Percentiles rank a stretch among this genome's conserved stretches.
phyloP scores from a whole-genome alignment of 1,140 invertebrate genomes.

The Trypoxylus dichotomus region DNA sequence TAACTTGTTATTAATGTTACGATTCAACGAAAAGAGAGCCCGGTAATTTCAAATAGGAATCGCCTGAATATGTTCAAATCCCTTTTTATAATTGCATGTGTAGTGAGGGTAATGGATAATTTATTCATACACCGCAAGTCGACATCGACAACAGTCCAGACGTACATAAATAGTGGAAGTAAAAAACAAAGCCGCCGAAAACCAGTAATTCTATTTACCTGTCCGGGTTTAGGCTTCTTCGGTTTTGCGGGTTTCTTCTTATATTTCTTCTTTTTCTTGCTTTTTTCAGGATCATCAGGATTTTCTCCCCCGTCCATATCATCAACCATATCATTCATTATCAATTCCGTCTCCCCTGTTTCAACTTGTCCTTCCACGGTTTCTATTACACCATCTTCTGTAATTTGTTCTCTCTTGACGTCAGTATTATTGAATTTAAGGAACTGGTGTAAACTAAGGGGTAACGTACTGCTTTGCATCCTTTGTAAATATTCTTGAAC shows the following conservation, averaged over 20 bases:
- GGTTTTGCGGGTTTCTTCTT: constrained; percentile 78
- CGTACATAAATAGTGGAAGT: too few species aligned
- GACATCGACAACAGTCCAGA: too few species aligned
- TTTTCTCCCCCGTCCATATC: constrained; percentile 41
- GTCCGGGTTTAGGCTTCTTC: constrained; percentile 66
- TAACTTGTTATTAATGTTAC: too few species aligned
- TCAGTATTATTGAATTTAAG: constrained; percentile 63
- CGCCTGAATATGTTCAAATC: too few species aligned
- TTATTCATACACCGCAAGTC: too few species aligned
- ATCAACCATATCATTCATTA: constrained; percentile 38
- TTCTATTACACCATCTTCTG: constrained; percentile 48
- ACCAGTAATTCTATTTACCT: background rate
- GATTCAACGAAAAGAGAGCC: too few species aligned
- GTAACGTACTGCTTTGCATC: constrained; percentile 50
- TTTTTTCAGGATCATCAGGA: constrained; percentile 53
- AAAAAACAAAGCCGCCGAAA: too few species aligned
- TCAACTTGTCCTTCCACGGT: constrained; percentile 36
- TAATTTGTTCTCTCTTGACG: constrained; percentile 55
- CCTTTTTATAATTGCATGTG: too few species aligned
- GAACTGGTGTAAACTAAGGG: constrained; percentile 60
- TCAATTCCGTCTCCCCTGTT: constrained; percentile 29
- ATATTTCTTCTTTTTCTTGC: constrained; percentile 76
- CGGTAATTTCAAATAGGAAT: too few species aligned
- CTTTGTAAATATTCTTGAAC: constrained; percentile 56
- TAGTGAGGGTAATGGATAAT: too few species aligned